A percentile compares a stretch with the other conserved stretches of the same genome.
Conservation (phyloP, 1,140 invertebrate genomes). For the Chymomyza costata region DNA sequence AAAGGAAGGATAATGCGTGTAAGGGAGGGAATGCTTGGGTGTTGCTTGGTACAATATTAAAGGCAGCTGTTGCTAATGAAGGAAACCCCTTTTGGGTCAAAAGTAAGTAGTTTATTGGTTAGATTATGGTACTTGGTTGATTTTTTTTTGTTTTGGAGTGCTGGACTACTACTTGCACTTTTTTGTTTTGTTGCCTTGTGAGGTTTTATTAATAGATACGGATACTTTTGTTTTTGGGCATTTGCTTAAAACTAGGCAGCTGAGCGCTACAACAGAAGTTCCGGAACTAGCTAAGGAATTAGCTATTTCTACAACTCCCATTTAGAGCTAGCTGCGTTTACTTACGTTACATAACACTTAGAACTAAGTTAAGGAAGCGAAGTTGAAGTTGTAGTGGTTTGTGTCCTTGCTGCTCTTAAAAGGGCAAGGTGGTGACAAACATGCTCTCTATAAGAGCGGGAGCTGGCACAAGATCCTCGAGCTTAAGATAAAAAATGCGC, state of each 20-base stretch:
- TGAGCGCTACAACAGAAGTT: no score
- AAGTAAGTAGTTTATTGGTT: neutral
- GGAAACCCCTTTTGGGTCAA: neutral
- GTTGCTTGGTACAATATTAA: conserved; percentile 1
- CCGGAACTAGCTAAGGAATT: conserved; percentile 1
- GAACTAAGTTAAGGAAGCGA: conserved; percentile 52
- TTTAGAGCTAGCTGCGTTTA: conserved; percentile 26
- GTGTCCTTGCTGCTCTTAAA: conserved; percentile 77
- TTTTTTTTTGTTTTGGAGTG: no score
- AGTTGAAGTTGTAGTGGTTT: conserved; percentile 22
- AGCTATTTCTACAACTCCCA: conserved; percentile 7
- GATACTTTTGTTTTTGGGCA: conserved; percentile 20
- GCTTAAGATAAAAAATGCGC: conserved; percentile 94
- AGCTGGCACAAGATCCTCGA: conserved; percentile 93
- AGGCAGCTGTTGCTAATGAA: neutral
- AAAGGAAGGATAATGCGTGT: neutral
- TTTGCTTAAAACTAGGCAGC: no score
- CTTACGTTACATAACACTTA: conserved; percentile 21
- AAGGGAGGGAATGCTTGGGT: neutral
- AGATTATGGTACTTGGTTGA: no score
- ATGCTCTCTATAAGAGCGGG: conserved; percentile 95
- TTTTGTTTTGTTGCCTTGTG: neutral
- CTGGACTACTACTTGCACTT: conserved; percentile 21
- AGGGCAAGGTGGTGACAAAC: conserved; percentile 95
- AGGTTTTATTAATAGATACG: no score